Conservation (phyloP, 2,888 invertebrate genomes). For the Adelognathus sp. region DNA sequence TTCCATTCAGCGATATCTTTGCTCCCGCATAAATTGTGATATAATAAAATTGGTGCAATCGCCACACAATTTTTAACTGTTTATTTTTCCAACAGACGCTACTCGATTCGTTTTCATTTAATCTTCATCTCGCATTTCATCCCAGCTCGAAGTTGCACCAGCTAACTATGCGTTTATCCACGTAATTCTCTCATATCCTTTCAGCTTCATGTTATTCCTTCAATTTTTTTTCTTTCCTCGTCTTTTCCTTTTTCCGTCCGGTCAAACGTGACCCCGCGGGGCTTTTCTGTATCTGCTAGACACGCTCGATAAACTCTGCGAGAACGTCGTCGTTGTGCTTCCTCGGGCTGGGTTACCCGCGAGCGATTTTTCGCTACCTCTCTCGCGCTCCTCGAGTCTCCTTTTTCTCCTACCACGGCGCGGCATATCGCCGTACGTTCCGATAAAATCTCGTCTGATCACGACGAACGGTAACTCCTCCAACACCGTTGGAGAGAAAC, state of each 20-base stretch:
- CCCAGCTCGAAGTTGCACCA: too few species aligned
- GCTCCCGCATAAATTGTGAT: too few species aligned
- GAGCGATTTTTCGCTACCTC: not conserved
- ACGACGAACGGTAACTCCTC: conserved; percentile 52
- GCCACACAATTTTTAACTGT: too few species aligned
- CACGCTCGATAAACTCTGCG: conserved; percentile 46
- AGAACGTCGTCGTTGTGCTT: conserved; percentile 31
- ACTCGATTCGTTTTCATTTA: too few species aligned
- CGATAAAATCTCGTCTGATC: conserved; percentile 56
- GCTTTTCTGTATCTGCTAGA: conserved; percentile 26
- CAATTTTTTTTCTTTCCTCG: not conserved
- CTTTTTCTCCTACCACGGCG: too few species aligned
- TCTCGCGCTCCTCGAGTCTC: not conserved
- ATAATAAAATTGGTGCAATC: too few species aligned
- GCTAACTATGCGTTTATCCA: too few species aligned
- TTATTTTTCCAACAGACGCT: too few species aligned
- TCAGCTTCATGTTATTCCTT: not conserved
- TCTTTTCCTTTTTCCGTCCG: not conserved
- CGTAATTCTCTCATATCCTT: too few species aligned
- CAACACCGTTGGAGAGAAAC: conserved; percentile 32
- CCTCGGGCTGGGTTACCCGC: not conserved
- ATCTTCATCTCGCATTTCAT: too few species aligned
- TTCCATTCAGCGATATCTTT: too few species aligned
- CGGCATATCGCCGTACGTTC: conserved; percentile 37
- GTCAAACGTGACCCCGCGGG: conserved; percentile 34